A percentile compares a stretch with the other conserved stretches of the same genome.
These are phyloP conservation scores for Sycophila sp. DNA, from an alignment of 1,140 invertebrate genomes.

Conservation along the genomic window DNA sequence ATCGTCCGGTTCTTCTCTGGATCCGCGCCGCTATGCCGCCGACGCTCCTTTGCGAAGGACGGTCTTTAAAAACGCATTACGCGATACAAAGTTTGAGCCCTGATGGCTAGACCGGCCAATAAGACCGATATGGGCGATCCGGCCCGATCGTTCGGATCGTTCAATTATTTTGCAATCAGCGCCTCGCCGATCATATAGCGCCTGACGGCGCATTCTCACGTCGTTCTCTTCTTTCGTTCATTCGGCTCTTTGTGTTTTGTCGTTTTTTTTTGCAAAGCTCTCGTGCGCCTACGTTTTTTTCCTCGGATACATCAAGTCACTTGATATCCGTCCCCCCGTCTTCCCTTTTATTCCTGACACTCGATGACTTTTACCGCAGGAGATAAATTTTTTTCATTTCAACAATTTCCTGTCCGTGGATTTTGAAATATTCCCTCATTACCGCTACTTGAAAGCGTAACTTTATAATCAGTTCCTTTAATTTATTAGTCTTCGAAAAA, in stretches of 20 bases:
- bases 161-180: constrained; percentile 63
- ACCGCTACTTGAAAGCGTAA: neutral
- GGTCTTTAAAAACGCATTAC: constrained; percentile 64
- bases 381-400: constrained; percentile 1
- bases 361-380: neutral
- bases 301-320: neutral
- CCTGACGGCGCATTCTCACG: neutral
- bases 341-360: constrained; percentile 2
- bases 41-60: constrained; percentile 40
- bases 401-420: neutral
- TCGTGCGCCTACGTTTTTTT: neutral
- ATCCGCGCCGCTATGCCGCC: neutral
- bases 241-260: neutral
- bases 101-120: constrained; percentile 43
- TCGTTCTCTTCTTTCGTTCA: neutral
- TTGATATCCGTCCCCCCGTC: neutral
- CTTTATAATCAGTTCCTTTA: no score
- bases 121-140: constrained; percentile 55
- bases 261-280: neutral
- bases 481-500: no score
- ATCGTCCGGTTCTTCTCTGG: constrained; percentile 14
- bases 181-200: constrained; percentile 6
- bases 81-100: constrained; percentile 38
- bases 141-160: constrained; percentile 52
- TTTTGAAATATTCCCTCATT: neutral